Percentiles rank a stretch among this genome's conserved stretches.
These are phyloP conservation scores for Andrena hattorfiana DNA, from an alignment of 2,888 invertebrate genomes.

Conservation along the genomic window DNA sequence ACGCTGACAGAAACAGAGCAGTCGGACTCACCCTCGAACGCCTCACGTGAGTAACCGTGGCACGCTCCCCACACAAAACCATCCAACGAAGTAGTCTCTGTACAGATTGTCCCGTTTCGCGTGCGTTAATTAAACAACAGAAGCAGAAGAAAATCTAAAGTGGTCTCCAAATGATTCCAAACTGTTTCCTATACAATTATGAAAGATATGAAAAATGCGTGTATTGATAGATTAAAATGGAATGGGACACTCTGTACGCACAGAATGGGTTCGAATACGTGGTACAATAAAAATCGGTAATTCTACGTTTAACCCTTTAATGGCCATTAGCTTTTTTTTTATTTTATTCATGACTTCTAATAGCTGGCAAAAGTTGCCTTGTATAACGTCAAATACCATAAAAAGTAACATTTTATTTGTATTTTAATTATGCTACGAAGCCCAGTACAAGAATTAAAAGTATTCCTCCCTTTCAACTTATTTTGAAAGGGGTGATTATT, in stretches of 20 bases:
- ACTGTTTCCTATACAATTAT: too few species aligned
- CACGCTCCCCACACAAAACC: background rate
- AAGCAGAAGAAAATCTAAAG: too few species aligned
- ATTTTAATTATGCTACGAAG: too few species aligned
- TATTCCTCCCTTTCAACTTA: too few species aligned
- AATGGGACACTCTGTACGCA: background rate
- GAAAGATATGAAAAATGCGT: background rate
- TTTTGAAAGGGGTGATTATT: too few species aligned
- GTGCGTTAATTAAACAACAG: background rate
- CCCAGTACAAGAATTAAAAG: too few species aligned
- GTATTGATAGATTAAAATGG: background rate
- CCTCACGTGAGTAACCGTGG: conserved; percentile 85
- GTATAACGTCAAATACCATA: background rate
- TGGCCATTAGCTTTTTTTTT: too few species aligned
- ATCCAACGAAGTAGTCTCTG: background rate
- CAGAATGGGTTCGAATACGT: background rate
- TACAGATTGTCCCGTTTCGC: background rate
- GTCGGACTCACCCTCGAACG: conserved; percentile 86
- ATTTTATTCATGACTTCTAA: too few species aligned
- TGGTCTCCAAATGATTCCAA: too few species aligned
- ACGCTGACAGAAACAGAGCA: conserved; percentile 86
- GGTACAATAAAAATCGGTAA: background rate
- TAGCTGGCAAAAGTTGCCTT: too few species aligned
- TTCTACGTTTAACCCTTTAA: background rate
- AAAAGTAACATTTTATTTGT: too few species aligned